Base-by-base conservation (phyloP, 2,113 vertebrate species). In the Myxocyprinus asiaticus region DNA sequence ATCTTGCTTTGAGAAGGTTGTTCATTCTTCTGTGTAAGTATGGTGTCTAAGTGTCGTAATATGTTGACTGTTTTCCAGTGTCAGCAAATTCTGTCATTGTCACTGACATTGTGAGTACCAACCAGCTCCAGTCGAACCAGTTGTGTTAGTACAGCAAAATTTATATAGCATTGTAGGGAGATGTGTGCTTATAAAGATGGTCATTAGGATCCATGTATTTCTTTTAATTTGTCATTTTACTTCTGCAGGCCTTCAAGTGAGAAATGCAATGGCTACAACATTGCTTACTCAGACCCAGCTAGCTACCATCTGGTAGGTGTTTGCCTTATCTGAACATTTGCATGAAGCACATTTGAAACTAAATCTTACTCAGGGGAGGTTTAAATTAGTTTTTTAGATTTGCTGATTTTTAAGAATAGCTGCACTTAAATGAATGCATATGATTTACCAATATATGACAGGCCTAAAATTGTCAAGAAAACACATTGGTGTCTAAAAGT, bases 281-380 rank as follows among this genome's bases (percentile, higher is more conserved):
- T 94, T 94, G 90, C 93, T 99, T 81, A 95, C 95, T 85, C 96
- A 99, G 86, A 94, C 94, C 78, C 97, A 99, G 88, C 90, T 99
- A 81, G 98, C 96, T 82, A 96, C 95, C 83, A 98, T 98, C 90
- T 98, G 98, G 98, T 98, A 86, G 93, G 96, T 92, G 83, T 58
- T 61, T 15, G 51, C 17, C n/a, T 72, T 45, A 3, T 17, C 6
- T 53, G 33, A 14, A 53, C 79, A 42, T n/a, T 71, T 76, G 2
- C 5, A 55, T 10, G 6, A 17, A 55, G 7, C 42, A 9, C 63
- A 7, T 76, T 63, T 63, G 5, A 11, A 58, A n/a, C 4, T 4
- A 0, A 58, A 15, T 12, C 11, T 33, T 33, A 33, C 22, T 33
- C 22, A 1, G 22, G n/a, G n/a, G n/a, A n/a, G n/a, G 22, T 33